Evolutionary conservation across 1,140 invertebrate genomes (phyloP).

Genomic region (Drosophila parvula): DNA sequence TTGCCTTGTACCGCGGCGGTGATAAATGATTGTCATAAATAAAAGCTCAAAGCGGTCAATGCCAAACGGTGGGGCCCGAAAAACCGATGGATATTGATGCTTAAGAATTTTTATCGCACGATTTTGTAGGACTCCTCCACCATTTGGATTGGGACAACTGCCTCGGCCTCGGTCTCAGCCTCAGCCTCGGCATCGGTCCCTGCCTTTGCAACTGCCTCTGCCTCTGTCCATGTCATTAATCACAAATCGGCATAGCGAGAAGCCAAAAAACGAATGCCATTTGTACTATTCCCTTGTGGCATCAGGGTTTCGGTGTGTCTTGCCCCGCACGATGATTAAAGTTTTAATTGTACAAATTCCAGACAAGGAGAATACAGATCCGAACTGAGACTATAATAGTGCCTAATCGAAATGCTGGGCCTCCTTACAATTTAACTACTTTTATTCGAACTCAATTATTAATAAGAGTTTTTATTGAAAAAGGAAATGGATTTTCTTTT

Average conservation of each 20-base stretch:
- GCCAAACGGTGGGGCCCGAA: slow-evolving; percentile 31
- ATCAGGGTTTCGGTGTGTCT: slow-evolving; percentile 11
- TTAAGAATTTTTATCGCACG: slow-evolving; percentile 81
- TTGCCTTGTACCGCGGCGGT: slow-evolving; percentile 70
- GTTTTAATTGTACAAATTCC: slow-evolving; percentile 61
- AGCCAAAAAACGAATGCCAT: slow-evolving; percentile 69
- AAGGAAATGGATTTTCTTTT: neutral
- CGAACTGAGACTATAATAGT: slow-evolving; percentile 8
- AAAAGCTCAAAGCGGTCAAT: slow-evolving; percentile 66
- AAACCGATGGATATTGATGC: slow-evolving; percentile 79
- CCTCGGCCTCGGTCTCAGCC: neutral
- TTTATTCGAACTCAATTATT: neutral
- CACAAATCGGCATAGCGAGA: slow-evolving; percentile 66
- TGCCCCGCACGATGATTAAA: slow-evolving; percentile 41
- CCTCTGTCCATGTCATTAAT: slow-evolving; percentile 66
- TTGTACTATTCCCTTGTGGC: slow-evolving; percentile 53
- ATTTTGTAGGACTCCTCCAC: slow-evolving; percentile 61
- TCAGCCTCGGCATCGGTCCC: neutral
- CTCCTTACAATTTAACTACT: neutral
- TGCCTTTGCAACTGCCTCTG: slow-evolving; percentile 11
- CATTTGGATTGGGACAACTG: slow-evolving; percentile 33
- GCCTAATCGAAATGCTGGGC: neutral
- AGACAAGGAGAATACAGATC: neutral
- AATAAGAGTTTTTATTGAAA: no score
- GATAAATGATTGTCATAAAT: slow-evolving; percentile 83